Conservation (phyloP, 2,797 vertebrate genomes). For the Liparis tanakae region DNA sequence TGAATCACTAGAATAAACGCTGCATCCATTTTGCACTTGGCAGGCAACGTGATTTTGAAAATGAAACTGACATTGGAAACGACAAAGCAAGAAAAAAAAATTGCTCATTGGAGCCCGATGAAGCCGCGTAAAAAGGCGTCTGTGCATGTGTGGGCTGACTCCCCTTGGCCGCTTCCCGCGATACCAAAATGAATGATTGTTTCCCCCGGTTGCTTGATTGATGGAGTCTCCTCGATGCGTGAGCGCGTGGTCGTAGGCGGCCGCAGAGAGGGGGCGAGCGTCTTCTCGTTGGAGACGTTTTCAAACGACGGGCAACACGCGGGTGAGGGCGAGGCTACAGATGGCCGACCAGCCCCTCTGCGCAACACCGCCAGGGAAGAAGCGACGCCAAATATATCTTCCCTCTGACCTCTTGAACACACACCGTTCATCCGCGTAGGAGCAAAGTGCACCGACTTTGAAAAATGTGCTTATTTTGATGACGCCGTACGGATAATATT, state of each 20-base stretch:
- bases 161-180: conserved; percentile 45
- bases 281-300: conserved; percentile 25
- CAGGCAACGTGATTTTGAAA: conserved; percentile 57
- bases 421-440: conserved; percentile 6
- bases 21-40: conserved; percentile 55
- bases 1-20: conserved; percentile 56
- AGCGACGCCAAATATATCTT: conserved; percentile 31
- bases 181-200: conserved; percentile 53
- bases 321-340: conserved; percentile 63
- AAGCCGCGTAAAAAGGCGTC: conserved; percentile 40
- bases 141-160: conserved; percentile 20
- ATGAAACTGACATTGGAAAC: conserved; percentile 62
- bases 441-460: conserved; percentile 33
- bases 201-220: conserved; percentile 44
- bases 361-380: conserved; percentile 37
- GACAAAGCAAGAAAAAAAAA: conserved; percentile 34
- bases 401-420: conserved; percentile 17
- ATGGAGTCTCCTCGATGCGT: conserved; percentile 51
- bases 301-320: conserved; percentile 43
- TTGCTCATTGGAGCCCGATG: conserved; percentile 46
- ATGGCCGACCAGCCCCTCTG: conserved; percentile 48
- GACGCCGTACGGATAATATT: conserved; percentile 46
- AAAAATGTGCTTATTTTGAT: conserved; percentile 49
- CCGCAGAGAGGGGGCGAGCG: conserved; percentile 22
- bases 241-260: conserved; percentile 42